phyloP scores from a whole-genome alignment of 2,797 vertebrate species.

The Yasuhikotakia modesta region DNA sequence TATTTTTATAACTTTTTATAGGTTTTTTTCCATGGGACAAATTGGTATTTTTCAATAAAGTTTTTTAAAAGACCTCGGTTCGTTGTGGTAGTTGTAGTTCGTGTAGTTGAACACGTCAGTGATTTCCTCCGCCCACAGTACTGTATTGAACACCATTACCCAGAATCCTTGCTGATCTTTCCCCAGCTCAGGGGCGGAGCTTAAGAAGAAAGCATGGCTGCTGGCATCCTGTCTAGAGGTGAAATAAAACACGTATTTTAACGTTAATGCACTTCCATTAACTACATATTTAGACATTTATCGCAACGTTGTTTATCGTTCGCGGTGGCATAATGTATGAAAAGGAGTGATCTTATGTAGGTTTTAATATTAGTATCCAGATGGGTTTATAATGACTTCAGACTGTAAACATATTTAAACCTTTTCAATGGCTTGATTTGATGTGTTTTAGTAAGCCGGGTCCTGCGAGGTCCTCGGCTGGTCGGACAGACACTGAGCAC shows the following conservation, averaged over 20 bases:
- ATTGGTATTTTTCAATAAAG: constrained; percentile 62
- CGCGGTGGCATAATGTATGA: too few relatives aligned
- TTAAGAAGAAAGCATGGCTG: constrained; percentile 71
- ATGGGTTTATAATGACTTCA: rapidly evolving
- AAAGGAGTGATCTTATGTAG: not conserved
- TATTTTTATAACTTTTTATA: too few relatives aligned
- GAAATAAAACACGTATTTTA: constrained; percentile 40
- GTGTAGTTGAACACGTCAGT: not conserved
- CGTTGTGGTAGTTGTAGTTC: constrained; percentile 60
- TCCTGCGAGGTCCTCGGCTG: constrained; percentile 58
- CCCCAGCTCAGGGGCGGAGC: constrained; percentile 67
- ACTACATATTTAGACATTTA: not conserved
- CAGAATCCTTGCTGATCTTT: constrained; percentile 20
- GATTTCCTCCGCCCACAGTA: not conserved
- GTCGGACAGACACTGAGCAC: constrained; percentile 60
- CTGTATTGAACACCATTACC: constrained; percentile 37
- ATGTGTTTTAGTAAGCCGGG: constrained; percentile 64
- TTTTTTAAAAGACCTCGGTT: constrained; percentile 9
- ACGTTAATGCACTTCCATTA: not conserved
- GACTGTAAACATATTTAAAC: not conserved
- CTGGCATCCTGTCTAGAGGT: constrained; percentile 72
- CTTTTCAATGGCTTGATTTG: not conserved
- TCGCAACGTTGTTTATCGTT: not conserved
- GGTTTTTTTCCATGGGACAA: too few relatives aligned
- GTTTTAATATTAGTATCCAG: not conserved